phyloP scores from a whole-genome alignment of 2,888 invertebrate species.

The Gnatocerus cornutus region DNA sequence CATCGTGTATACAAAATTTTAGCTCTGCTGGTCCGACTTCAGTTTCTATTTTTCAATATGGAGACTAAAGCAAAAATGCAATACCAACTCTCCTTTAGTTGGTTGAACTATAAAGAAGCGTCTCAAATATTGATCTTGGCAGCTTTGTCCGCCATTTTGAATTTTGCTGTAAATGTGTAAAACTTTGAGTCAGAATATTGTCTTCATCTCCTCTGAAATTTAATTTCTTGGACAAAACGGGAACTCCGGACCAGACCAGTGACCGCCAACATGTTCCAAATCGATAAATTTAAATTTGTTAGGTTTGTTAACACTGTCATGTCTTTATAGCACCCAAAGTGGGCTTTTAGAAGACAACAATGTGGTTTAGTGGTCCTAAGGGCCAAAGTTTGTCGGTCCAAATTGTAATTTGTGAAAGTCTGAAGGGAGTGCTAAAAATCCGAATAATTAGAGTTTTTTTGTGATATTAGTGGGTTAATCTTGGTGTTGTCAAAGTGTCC shows the following conservation, averaged over 20 bases:
- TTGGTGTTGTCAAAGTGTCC: slow-evolving; percentile 18
- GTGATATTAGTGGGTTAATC: background rate
- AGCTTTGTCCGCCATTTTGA: slow-evolving; percentile 32
- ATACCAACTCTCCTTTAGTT: background rate
- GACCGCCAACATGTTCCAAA: slow-evolving; percentile 7
- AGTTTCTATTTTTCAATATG: too few relatives aligned
- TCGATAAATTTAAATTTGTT: background rate
- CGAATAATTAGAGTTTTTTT: background rate
- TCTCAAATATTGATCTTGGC: slow-evolving; percentile 28
- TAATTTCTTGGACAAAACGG: slow-evolving; percentile 3
- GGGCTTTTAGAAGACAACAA: slow-evolving; percentile 7
- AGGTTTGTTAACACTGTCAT: slow-evolving; percentile 1
- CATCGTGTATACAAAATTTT: too few relatives aligned
- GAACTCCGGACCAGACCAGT: background rate
- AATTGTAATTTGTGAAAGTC: slow-evolving; percentile 21
- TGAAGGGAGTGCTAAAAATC: background rate
- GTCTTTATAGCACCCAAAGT: slow-evolving; percentile 6
- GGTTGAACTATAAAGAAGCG: slow-evolving; percentile 16
- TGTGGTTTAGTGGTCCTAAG: slow-evolving; percentile 10
- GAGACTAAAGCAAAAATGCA: too few relatives aligned
- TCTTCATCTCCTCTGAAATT: slow-evolving; percentile 14
- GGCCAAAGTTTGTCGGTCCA: slow-evolving; percentile 5
- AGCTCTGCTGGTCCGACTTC: too few relatives aligned
- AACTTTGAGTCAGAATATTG: slow-evolving; percentile 16
- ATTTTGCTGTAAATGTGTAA: slow-evolving; percentile 15